Conservation (phyloP, 2,888 invertebrate species). For the Drosophila merina region DNA sequence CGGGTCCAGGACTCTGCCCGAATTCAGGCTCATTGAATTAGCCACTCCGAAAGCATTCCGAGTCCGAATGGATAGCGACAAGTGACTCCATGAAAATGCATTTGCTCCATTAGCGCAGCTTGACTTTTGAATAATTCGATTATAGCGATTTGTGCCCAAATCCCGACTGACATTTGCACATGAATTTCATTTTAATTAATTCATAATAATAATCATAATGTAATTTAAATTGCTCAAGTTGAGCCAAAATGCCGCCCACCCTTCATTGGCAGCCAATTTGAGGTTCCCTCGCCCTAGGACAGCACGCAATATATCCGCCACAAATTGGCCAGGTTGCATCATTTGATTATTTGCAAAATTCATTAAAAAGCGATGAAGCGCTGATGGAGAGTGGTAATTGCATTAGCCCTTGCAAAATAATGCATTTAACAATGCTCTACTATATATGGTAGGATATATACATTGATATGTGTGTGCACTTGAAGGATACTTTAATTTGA, state of each 20-base stretch:
- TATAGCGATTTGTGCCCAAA: slow-evolving; percentile 24
- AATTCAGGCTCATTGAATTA: not conserved
- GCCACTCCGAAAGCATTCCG: slow-evolving; percentile 2
- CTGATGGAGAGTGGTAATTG: slow-evolving; percentile 33
- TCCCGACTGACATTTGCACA: slow-evolving; percentile 24
- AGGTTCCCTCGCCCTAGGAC: not conserved
- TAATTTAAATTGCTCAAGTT: slow-evolving; percentile 49
- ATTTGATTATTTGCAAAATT: slow-evolving; percentile 49
- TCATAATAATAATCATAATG: slow-evolving; percentile 44
- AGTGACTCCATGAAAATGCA: slow-evolving; percentile 12
- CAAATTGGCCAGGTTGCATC: slow-evolving; percentile 45
- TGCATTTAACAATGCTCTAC: slow-evolving; percentile 24
- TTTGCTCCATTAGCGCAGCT: slow-evolving; percentile 35
- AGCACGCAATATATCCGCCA: slow-evolving; percentile 29
- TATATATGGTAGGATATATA: not conserved
- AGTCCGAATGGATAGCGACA: slow-evolving; percentile 10
- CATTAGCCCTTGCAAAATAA: slow-evolving; percentile 24
- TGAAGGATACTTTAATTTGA: slow-evolving; percentile 37
- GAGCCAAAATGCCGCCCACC: not conserved
- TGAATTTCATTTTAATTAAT: slow-evolving; percentile 50
- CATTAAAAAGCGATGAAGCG: slow-evolving; percentile 28
- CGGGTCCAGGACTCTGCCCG: slow-evolving; percentile 3
- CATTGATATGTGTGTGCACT: not conserved
- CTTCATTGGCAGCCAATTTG: slow-evolving; percentile 44
- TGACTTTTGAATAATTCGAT: slow-evolving; percentile 38